phyloP scores from a whole-genome alignment of 2,113 vertebrate species.

The Thamnophis sirtalis region DNA sequence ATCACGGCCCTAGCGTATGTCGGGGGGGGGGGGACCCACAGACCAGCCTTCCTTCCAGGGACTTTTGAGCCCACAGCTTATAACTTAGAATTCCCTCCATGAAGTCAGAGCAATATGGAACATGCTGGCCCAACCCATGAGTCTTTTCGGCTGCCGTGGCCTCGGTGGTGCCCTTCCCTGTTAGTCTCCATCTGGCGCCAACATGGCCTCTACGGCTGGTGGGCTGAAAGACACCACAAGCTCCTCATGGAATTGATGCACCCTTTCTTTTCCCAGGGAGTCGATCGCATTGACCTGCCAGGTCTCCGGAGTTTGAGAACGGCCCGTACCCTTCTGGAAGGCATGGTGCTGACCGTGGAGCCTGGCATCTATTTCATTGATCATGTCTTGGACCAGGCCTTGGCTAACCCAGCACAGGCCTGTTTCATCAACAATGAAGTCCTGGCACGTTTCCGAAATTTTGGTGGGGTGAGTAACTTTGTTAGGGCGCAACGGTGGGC shows the following conservation, averaged over 20 bases:
- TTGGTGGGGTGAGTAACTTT: slow-evolving; percentile 85
- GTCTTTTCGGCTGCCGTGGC: neutral
- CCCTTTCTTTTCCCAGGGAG: slow-evolving; percentile 66
- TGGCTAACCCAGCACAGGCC: slow-evolving; percentile 72
- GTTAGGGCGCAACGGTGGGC: neutral
- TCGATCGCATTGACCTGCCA: slow-evolving; percentile 77
- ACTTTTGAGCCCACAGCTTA: neutral
- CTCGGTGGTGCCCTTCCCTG: neutral
- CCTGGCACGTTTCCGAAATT: slow-evolving; percentile 81
- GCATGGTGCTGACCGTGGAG: slow-evolving; percentile 95
- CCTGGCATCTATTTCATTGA: slow-evolving; percentile 96
- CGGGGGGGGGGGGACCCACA: neutral
- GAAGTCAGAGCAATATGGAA: neutral
- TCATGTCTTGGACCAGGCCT: slow-evolving; percentile 84
- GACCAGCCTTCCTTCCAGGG: neutral
- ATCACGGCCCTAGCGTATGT: neutral
- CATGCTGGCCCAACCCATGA: neutral
- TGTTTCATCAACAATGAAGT: slow-evolving; percentile 81
- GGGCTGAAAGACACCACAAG: neutral
- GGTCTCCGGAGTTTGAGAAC: slow-evolving; percentile 88
- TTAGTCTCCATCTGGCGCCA: neutral
- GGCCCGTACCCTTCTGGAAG: slow-evolving; percentile 74
- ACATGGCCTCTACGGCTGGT: neutral
- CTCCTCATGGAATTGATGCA: neutral
- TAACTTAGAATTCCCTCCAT: neutral